Conservation (phyloP, 2,797 vertebrate genomes). For the Peromyscus melanophrys region DNA sequence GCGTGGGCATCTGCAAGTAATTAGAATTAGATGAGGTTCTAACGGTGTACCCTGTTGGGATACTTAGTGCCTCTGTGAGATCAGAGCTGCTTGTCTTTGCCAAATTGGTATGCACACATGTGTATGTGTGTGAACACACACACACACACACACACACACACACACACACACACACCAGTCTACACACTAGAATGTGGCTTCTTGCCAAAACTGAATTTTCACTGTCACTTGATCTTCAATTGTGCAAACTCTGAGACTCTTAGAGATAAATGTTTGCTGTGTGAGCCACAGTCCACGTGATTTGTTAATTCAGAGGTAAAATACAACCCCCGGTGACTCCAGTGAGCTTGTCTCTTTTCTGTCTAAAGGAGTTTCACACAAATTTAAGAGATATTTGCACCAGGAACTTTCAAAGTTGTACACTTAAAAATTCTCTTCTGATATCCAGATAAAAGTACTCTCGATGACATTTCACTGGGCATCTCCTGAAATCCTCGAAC, state of each 20-base stretch:
- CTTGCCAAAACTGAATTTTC: neutral
- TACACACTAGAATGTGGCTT: neutral
- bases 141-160: neutral
- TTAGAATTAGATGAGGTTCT: neutral
- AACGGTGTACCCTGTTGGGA: no score
- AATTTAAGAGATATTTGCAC: neutral
- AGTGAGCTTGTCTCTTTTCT: neutral
- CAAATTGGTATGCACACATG: neutral
- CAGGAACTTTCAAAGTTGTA: neutral
- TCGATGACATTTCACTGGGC: neutral
- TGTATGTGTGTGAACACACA: neutral
- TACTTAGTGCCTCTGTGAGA: neutral
- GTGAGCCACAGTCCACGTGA: neutral
- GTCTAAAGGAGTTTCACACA: neutral
- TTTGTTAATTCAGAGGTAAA: neutral
- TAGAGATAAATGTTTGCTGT: neutral
- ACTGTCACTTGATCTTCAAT: neutral
- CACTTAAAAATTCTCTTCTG: neutral
- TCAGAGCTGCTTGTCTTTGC: neutral
- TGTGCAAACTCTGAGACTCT: neutral
- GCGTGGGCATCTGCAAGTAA: neutral
- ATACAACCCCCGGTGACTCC: neutral
- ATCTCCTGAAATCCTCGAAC: neutral
- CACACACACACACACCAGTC: neutral
- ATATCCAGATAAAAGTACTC: neutral